These are phyloP conservation scores for Drosophila pachea DNA, from an alignment of 1,140 invertebrate species.

Conservation along the genomic window DNA sequence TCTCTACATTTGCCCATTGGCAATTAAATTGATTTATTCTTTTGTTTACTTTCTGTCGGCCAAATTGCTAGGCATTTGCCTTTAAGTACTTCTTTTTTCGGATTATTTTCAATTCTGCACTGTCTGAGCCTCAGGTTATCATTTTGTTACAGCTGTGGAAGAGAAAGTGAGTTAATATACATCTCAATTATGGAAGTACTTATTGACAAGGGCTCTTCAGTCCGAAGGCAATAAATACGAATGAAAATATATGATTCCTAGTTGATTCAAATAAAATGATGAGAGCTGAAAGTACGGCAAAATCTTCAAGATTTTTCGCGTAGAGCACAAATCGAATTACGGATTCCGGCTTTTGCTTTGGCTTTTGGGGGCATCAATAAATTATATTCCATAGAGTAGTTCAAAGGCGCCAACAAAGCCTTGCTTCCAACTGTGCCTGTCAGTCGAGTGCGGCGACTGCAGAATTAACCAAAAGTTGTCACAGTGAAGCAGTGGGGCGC, in stretches of 20 bases:
- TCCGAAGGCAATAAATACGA: background rate
- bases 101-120: constrained; percentile 12
- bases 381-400: constrained; percentile 1
- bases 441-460: constrained; percentile 47
- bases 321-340: no score
- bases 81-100: background rate
- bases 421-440: constrained; percentile 24
- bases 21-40: constrained; percentile 31
- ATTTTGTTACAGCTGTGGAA: constrained; percentile 53
- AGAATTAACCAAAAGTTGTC: constrained; percentile 71
- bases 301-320: no score
- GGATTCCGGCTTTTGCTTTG: background rate
- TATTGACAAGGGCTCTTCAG: background rate
- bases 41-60: constrained; percentile 35
- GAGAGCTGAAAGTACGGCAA: no score
- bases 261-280: background rate
- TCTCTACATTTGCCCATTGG: constrained; percentile 20
- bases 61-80: constrained; percentile 31
- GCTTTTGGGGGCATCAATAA: constrained; percentile 4
- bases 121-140: constrained; percentile 47
- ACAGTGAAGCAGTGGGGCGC: constrained; percentile 50
- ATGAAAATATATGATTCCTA: no score
- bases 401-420: constrained; percentile 9
- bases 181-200: constrained; percentile 10
- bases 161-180: constrained; percentile 1